Evolutionary conservation across 2,797 vertebrate genomes (phyloP).

Genomic region (Octomys mimax): DNA sequence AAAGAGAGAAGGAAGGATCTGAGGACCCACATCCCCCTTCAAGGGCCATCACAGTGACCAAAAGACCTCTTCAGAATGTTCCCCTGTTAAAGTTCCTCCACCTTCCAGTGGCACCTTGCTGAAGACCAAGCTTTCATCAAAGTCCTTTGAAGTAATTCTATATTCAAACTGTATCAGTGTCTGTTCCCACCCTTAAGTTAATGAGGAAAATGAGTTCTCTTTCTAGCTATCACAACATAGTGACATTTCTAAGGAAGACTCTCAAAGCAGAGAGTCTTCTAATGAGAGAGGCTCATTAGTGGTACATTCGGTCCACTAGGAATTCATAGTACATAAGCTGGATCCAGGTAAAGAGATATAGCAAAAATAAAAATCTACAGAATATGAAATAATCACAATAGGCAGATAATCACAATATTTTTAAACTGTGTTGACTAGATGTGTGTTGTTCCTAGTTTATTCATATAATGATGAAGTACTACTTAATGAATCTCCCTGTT

Average conservation of each 20-base stretch:
- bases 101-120: background rate
- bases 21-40: too few species aligned
- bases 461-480: background rate
- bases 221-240: background rate
- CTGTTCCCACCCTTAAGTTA: background rate
- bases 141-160: background rate
- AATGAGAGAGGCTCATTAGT: background rate
- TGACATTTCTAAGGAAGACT: background rate
- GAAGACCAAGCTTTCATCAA: background rate
- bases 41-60: background rate
- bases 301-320: background rate
- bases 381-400: background rate
- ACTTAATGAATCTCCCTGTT: background rate
- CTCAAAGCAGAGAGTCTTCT: background rate
- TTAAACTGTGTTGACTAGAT: background rate
- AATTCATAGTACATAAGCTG: background rate
- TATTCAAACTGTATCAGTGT: background rate
- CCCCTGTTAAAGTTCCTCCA: background rate
- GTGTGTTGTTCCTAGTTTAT: background rate
- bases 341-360: background rate
- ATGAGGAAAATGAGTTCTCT: background rate
- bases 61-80: background rate
- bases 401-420: background rate
- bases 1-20: background rate
- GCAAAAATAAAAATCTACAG: background rate